phyloP scores from a whole-genome alignment of 37 sponge, comb jelly and placozoan species.

The Dysidea cf. avara region DNA sequence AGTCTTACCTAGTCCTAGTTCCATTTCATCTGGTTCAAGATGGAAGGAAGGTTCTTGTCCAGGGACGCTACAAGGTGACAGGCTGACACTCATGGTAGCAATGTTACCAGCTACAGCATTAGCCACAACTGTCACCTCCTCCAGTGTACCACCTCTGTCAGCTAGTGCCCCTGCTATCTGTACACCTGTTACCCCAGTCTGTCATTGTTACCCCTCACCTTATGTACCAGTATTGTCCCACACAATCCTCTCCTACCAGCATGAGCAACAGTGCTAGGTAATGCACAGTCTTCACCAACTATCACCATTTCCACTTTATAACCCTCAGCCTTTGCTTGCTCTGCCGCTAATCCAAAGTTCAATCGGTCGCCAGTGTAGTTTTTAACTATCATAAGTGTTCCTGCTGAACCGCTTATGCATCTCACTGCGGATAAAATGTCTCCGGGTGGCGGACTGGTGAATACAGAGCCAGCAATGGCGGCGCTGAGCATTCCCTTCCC shows the following conservation, averaged over 20 bases:
- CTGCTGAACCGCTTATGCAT: conserved; percentile 69
- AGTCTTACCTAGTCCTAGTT: conserved; percentile 77
- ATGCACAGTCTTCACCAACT: conserved; percentile 86
- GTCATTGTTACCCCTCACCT: conserved; percentile 45
- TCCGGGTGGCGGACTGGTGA: conserved; percentile 86
- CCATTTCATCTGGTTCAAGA: conserved; percentile 81
- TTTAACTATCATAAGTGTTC: conserved; percentile 86
- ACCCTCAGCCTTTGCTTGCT: conserved; percentile 80
- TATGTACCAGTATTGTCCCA: conserved; percentile 85
- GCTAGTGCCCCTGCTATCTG: conserved; percentile 93
- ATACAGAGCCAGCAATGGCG: conserved; percentile 92
- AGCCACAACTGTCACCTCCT: conserved; percentile 64
- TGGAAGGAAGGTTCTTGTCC: conserved; percentile 78
- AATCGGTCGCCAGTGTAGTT: conserved; percentile 98
- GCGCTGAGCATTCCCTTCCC: conserved; percentile 91
- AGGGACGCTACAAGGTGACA: conserved; percentile 89
- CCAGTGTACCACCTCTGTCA: conserved; percentile 72
- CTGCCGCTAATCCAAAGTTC: conserved; percentile 94
- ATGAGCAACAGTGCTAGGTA: conserved; percentile 45
- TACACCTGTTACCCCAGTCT: background rate
- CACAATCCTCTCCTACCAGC: conserved; percentile 92
- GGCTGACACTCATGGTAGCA: conserved; percentile 88
- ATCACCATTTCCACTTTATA: conserved; percentile 86
- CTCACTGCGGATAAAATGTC: conserved; percentile 71
- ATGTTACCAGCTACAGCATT: conserved; percentile 52